Base-by-base conservation (phyloP, 2,113 vertebrate species). In the Ictalurus punctatus region DNA sequence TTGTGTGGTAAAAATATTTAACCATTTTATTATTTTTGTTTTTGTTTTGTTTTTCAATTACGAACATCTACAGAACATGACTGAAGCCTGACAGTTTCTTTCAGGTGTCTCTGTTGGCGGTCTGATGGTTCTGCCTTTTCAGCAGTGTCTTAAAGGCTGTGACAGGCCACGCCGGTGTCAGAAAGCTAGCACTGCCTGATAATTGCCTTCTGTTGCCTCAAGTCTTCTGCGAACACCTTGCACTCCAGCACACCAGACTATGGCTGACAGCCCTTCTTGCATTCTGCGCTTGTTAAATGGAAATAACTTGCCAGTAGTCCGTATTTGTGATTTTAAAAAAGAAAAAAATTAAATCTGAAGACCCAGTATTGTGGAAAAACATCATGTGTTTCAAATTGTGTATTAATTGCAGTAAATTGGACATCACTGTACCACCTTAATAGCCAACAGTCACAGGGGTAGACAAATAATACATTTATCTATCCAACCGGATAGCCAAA, bases 191-290 rank as follows among this genome's bases (percentile, higher is more conserved):
- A 12, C 58, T 10, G 34, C 81, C 81, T 83, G 30, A 44, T 83
- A 44, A 83, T 37, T 59, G 81, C 34, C 81, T 83, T 83, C 81
- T 83, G 81, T 83, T 83, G 81, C 81, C 58, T 83, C 81, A 61
- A 61, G 81, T 83, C 58, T 61, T 83, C 21, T 83, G 19, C 3
- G 56, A 83, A 40, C 34, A 14, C 21, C 21, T 83, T 40, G 80
- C 34, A 83, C 17, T 83, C 81, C 58, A 83, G 16, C 81, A 63
- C 34, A 63, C 12, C 30, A 83, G 58, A 83, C 81, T 63, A 40
- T 10, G 44, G 34, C 56, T 40, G 19, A 44, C n/a, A 17, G 59
- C 34, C 59, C 0, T 61, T 83, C 19, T 37, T 83, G 58, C 81
- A 83, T 83, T 83, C 81, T 83, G 34, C 27, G 81, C 80, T 82